Evolutionary conservation across 2,797 vertebrate genomes (phyloP), one percentile per base, ranked within the genome.

Genomic region (Lagodon rhomboides): DNA sequence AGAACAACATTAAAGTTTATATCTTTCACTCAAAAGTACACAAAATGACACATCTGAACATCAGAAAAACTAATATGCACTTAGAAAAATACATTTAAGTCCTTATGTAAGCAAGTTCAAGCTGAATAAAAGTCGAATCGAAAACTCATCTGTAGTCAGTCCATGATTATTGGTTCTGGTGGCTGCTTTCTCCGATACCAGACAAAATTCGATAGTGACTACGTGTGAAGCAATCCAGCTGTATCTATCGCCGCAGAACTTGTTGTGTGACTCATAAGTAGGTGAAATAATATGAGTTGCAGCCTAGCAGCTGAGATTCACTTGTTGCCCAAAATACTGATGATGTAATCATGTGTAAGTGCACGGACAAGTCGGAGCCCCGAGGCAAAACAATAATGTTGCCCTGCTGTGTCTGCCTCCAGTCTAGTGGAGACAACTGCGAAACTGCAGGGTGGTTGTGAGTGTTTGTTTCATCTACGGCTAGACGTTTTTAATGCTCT

Each of bases 261-360:
- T 75, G 59, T 73, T 78, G 68, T 78, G 68, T 92, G 85, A 94
- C 83, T 92, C 89, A 87, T 65, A 49, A 23, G 63, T 51, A 61
- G 72, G 53, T 38, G 59, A 82, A 62, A 51, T 71, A 66, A 82
- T 85, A 68, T 74, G 84, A 84, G 80, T 71, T 77, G 49, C 58
- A 80, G 74, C 68, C 72, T 72, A 50, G 75, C 80, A 84, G 81
- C 70, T 59, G 61, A 55, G 78, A 85, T 92, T 79, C 53, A 73
- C 85, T 84, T 83, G 82, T 84, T 79, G 62, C 80, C 53, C 65
- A 25, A 85, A 85, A 92, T 79, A 86, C 72, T 73, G 72, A 84
- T 93, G 92, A 94, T 89, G 91, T 90, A 87, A 93, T 86, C 54
- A 25, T 43, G 72, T 77, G 87, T 79, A 87, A 90, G 77, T 77